Base-by-base conservation (phyloP, 2,113 vertebrate genomes). In the Arizona elegans region DNA sequence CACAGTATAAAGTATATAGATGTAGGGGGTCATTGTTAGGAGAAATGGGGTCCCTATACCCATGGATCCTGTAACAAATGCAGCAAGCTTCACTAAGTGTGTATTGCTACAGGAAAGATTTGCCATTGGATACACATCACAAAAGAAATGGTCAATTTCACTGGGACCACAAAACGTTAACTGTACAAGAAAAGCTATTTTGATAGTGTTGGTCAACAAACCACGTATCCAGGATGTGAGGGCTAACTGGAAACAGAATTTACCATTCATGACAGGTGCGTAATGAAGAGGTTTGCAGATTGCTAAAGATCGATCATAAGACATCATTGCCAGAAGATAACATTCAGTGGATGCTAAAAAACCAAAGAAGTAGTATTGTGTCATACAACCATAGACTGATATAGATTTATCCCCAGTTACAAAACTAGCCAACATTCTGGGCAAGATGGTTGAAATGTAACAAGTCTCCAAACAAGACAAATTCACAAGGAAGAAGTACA, bases 61-160 rank as follows among this genome's bases (percentile, higher is more conserved):
- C 70, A 75, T 75, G n/a, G n/a, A 75, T 19, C 70, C n/a, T 75
- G 2, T 15, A 33, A 75, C 7, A 75, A 75, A 75, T 19, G 70
- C 38, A 19, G n/a, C 70, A 75, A 75, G 15, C 0, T 95, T 65
- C 2, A 91, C 93, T 62, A 92, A 3, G 2, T 75, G 11, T 11
- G 86, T 91, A 65, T 95, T 93, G 0, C 92, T 96, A 24, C 93
- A 96, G 43, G 94, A 95, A 54, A 96, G 90, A 17, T 91, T 94
- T 70, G 94, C 85, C 21, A 97, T 87, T 1, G 94, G 81, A 17
- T 24, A 90, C 1, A 92, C 9, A 9, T 96, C 95, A 62, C 95
- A 95, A 91, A 95, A 97, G 81, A 95, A 95, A 70, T 96, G 94
- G 7, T 95, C 91, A 62, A 95, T 95, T 58, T 5, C 29, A 4